Conservation (phyloP, 2,113 vertebrate genomes). For the Trematocara macrostoma region DNA sequence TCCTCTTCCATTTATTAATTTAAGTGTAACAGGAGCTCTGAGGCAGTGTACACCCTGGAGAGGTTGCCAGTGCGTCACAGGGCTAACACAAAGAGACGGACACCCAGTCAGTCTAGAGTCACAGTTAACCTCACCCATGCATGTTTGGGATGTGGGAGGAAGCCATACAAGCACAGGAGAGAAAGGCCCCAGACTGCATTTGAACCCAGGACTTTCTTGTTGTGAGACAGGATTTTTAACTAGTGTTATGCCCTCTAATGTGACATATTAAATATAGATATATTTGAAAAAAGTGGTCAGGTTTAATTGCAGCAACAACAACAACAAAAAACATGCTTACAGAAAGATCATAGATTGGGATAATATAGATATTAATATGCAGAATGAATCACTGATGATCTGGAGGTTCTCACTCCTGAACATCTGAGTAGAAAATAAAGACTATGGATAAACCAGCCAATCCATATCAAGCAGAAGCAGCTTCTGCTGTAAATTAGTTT, state of each 20-base stretch:
- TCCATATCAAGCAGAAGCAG: neutral
- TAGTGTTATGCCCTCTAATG: neutral
- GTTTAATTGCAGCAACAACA: neutral
- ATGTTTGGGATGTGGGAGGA: neutral
- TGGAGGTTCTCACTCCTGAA: neutral
- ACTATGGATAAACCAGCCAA: accelerated
- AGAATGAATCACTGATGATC: neutral
- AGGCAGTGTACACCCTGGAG: neutral
- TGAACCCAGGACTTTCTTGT: neutral
- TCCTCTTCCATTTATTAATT: neutral
- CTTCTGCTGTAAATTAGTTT: neutral
- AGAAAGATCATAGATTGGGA: accelerated
- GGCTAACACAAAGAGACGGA: neutral
- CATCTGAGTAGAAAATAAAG: neutral
- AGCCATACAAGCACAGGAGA: neutral
- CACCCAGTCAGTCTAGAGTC: neutral
- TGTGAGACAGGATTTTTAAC: neutral
- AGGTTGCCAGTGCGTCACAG: neutral
- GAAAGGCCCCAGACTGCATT: neutral
- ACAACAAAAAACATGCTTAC: accelerated
- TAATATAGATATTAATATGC: neutral
- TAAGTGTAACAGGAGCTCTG: neutral
- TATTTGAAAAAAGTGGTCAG: neutral
- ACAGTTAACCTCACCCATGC: neutral
- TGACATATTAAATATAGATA: neutral